These are phyloP conservation scores for Drosophila conformis DNA, from an alignment of 2,888 invertebrate species.

Conservation along the genomic window DNA sequence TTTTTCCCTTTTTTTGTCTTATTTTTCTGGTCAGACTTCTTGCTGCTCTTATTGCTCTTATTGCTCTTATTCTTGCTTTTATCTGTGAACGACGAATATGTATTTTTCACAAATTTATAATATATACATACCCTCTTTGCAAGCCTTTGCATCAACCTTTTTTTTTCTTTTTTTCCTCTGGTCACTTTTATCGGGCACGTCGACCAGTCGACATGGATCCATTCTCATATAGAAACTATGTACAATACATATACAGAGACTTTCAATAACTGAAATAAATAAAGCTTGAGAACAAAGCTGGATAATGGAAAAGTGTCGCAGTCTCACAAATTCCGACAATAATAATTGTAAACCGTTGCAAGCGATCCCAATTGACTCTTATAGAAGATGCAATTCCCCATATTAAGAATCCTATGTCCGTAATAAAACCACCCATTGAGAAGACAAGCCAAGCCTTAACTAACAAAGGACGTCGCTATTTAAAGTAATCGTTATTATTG, in stretches of 20 bases:
- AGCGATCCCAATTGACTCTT: slow-evolving; percentile 49
- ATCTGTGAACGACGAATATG: not conserved
- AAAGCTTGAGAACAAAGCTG: not conserved
- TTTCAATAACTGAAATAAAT: slow-evolving; percentile 54
- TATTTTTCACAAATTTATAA: not conserved
- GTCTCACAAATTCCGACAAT: slow-evolving; percentile 63
- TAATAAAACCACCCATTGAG: slow-evolving; percentile 59
- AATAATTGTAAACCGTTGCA: slow-evolving; percentile 49
- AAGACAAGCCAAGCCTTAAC: slow-evolving; percentile 63
- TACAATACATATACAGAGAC: slow-evolving; percentile 54
- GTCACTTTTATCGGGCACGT: slow-evolving; percentile 25
- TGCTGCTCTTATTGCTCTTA: slow-evolving; percentile 8
- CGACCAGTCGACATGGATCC: slow-evolving; percentile 40
- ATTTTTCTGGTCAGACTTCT: slow-evolving; percentile 21
- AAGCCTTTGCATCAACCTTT: slow-evolving; percentile 23
- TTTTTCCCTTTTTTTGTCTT: slow-evolving; percentile 32
- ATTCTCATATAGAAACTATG: slow-evolving; percentile 54
- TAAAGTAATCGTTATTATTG: not conserved
- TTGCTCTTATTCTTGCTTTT: slow-evolving; percentile 1
- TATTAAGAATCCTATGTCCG: slow-evolving; percentile 53
- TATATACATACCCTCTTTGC: slow-evolving; percentile 20
- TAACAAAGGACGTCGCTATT: slow-evolving; percentile 48
- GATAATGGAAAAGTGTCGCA: not conserved
- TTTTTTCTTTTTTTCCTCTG: slow-evolving; percentile 16
- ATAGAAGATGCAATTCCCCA: slow-evolving; percentile 58